Conservation (phyloP, 2,888 invertebrate species). For the Xestia xanthographa region DNA sequence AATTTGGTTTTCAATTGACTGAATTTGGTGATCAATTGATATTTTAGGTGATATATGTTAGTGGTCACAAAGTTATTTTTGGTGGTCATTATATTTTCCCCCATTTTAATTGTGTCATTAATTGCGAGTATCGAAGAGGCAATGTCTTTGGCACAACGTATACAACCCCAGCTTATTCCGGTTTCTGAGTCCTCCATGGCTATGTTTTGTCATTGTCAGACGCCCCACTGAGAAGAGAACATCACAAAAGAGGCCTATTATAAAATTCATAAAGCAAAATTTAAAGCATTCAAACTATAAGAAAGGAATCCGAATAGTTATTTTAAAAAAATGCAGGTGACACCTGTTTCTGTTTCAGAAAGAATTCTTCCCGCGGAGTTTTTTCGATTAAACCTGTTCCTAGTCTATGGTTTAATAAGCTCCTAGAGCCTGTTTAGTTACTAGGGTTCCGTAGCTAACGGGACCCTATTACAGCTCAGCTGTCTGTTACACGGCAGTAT, state of each 20-base stretch:
- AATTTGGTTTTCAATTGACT: too few relatives aligned
- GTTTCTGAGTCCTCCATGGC: neutral
- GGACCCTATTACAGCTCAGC: neutral
- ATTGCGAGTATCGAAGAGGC: too few relatives aligned
- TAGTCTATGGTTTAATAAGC: conserved; percentile 17
- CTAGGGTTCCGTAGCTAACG: neutral
- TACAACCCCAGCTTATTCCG: neutral
- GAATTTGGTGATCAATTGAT: too few relatives aligned
- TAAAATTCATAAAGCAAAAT: conserved; percentile 39
- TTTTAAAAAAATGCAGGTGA: conserved; percentile 25
- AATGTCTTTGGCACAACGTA: neutral
- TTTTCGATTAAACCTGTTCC: conserved; percentile 40
- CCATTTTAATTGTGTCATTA: too few relatives aligned
- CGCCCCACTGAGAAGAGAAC: neutral
- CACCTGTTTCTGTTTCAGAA: conserved; percentile 39
- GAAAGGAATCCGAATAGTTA: conserved; percentile 17
- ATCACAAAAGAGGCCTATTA: conserved; percentile 21
- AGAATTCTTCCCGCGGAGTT: conserved; percentile 14
- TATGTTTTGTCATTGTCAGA: neutral
- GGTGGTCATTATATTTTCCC: too few relatives aligned
- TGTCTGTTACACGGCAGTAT: neutral
- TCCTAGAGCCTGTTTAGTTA: conserved; percentile 3
- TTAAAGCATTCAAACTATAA: conserved; percentile 8
- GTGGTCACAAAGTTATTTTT: too few relatives aligned
- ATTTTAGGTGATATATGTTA: too few relatives aligned